Conservation (phyloP, 2,113 vertebrate species). For the Gobio gobio region DNA sequence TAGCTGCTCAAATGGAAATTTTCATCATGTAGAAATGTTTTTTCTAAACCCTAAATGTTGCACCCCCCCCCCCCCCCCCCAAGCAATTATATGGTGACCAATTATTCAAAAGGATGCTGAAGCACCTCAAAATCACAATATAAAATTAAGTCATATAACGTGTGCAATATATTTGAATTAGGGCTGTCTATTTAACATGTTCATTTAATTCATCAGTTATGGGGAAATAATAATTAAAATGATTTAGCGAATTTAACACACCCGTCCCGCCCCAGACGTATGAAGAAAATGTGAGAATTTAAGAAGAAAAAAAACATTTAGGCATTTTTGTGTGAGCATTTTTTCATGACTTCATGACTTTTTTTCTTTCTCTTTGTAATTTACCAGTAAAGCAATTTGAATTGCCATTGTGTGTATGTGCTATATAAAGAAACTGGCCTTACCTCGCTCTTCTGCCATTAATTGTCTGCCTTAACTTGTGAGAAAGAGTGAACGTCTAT, state of each 20-base stretch:
- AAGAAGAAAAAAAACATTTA: not conserved
- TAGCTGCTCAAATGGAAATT: not conserved
- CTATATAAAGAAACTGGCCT: not conserved
- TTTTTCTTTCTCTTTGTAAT: not conserved
- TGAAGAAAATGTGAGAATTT: too few species aligned
- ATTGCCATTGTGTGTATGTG: not conserved
- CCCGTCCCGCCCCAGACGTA: too few species aligned
- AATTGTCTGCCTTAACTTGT: not conserved
- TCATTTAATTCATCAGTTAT: too few species aligned
- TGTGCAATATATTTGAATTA: not conserved
- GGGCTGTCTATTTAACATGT: too few species aligned
- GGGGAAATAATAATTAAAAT: too few species aligned
- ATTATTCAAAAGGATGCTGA: not conserved
- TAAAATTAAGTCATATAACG: not conserved
- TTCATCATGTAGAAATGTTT: not conserved
- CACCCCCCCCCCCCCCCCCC: too few species aligned
- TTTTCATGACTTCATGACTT: not conserved
- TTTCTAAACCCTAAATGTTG: too few species aligned
- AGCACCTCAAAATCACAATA: not conserved
- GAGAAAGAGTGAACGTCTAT: not conserved
- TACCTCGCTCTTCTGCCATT: not conserved
- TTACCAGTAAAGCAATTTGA: not conserved
- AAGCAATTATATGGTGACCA: not conserved
- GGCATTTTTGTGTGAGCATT: not conserved
- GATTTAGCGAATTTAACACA: too few species aligned